Evolutionary conservation across 2,113 vertebrate genomes (phyloP).

Genomic region (Aspidoscelis tigris): DNA sequence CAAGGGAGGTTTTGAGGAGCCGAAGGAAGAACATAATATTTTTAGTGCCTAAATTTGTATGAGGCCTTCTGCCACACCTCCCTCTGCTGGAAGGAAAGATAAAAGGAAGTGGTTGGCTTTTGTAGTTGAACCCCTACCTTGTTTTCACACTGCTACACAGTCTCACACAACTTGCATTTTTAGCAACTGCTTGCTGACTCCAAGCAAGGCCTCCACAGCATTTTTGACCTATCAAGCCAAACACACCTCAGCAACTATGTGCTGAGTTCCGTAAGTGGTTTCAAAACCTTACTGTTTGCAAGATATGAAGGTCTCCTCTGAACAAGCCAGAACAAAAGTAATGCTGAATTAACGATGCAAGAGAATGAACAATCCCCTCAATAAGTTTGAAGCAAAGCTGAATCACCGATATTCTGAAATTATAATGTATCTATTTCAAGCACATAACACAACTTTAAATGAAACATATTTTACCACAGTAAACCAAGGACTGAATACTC

Average conservation of each 20-base stretch:
- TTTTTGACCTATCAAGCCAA: neutral
- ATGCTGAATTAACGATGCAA: neutral
- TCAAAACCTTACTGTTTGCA: neutral
- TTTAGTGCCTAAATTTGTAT: neutral
- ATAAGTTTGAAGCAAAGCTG: neutral
- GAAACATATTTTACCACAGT: neutral
- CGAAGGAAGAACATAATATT: neutral
- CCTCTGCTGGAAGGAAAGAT: neutral
- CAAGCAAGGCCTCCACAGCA: neutral
- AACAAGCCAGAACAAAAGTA: neutral
- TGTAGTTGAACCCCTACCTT: neutral
- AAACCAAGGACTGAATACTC: too few relatives aligned
- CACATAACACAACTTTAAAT: neutral
- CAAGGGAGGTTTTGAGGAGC: neutral
- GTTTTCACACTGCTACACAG: neutral
- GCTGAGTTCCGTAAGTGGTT: neutral
- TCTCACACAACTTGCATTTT: neutral
- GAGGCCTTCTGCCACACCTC: neutral
- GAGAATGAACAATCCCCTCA: neutral
- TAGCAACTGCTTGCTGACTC: neutral
- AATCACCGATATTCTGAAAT: neutral
- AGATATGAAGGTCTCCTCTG: neutral
- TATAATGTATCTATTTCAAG: neutral
- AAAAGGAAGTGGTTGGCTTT: neutral
- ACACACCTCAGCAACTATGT: neutral